These are phyloP conservation scores for Pentalonia nigronervosa DNA, from an alignment of 1,140 invertebrate species.

Conservation along the genomic window DNA sequence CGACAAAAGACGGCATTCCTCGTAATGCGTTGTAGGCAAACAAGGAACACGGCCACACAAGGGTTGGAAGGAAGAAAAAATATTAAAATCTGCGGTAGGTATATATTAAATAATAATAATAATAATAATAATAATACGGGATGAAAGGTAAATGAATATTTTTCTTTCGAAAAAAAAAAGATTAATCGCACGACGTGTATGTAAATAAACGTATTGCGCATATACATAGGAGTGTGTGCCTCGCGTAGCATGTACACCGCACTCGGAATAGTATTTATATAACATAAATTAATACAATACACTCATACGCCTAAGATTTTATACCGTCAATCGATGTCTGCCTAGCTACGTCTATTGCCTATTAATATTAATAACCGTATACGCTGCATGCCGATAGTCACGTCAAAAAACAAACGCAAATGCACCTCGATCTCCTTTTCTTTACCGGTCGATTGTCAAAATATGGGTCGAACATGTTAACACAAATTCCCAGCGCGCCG, in stretches of 20 bases:
- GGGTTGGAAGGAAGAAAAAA: background rate
- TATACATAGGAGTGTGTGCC: background rate
- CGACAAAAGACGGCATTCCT: background rate
- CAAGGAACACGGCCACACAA: background rate
- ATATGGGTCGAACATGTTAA: background rate
- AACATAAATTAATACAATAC: too few relatives aligned
- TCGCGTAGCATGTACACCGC: background rate
- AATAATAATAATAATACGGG: too few relatives aligned
- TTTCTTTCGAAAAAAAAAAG: background rate
- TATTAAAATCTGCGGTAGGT: background rate
- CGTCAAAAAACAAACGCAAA: background rate
- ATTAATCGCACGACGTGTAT: background rate
- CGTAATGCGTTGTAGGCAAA: background rate
- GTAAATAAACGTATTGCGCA: background rate
- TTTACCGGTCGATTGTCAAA: background rate
- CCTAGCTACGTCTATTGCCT: background rate
- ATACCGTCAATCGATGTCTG: background rate
- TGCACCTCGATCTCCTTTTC: background rate
- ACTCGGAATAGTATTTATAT: background rate
- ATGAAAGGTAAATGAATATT: background rate
- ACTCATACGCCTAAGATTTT: background rate
- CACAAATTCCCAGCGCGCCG: background rate
- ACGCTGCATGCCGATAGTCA: background rate
- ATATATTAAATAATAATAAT: background rate
- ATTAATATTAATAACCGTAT: background rate